These are phyloP conservation scores for Alentia gelatinosa DNA, from an alignment of 2,888 invertebrate species.

Conservation along the genomic window DNA sequence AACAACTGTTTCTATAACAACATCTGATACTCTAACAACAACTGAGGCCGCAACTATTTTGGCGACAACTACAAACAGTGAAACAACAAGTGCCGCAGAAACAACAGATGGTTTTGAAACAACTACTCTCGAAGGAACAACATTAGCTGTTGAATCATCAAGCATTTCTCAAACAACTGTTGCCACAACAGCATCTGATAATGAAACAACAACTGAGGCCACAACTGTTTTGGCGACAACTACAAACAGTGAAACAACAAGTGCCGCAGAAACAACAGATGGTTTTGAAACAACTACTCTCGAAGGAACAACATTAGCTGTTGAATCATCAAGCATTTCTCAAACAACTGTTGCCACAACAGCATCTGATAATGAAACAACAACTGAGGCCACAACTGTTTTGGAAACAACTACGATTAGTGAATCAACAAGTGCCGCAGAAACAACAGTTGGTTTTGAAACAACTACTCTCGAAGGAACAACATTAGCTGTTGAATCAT, in stretches of 20 bases:
- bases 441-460: too few relatives aligned
- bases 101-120: background rate
- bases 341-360: background rate
- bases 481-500: background rate
- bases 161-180: background rate
- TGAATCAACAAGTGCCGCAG: too few relatives aligned
- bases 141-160: background rate
- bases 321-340: background rate
- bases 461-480: too few relatives aligned
- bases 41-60: background rate
- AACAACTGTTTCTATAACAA: background rate
- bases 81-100: background rate
- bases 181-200: background rate
- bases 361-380: background rate
- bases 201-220: background rate
- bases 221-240: background rate
- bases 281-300: background rate
- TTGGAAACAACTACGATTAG: background rate
- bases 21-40: background rate
- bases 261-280: background rate
- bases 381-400: background rate
- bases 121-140: background rate
- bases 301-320: background rate
- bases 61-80: background rate
- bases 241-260: background rate